Evolutionary conservation across 2,113 vertebrate species (phyloP), one percentile per base, ranked within the genome.

Genomic region (Melospiza georgiana): DNA sequence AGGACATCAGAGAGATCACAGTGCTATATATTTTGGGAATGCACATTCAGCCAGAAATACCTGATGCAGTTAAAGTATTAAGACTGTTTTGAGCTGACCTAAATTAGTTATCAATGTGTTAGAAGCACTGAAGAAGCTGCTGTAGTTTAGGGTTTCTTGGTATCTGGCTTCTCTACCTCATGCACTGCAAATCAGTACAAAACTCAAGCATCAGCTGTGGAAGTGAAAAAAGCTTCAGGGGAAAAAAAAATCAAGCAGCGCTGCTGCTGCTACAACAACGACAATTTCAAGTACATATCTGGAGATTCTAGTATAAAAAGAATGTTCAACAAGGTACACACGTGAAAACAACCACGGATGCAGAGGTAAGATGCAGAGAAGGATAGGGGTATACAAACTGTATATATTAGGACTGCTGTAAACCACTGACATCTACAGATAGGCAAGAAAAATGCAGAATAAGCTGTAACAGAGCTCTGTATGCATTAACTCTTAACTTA

Each of bases 391-490:
- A 84, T 25, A 91, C 51, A 75, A 89, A 43, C n/a, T 93, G 24
- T 39, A 39, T 22, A 12, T 30, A 76, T 75, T 22, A 81, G 54
- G 80, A 96, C 77, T 87, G 90, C 86, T 97, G 95, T 93, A 96
- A 96, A 94, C 89, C 94, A 96, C 95, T 96, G 96, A 97, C 96
- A 96, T 91, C 93, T 94, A 97, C 80, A 84, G 91, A 92, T 94
- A 72, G 85, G 69, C 78, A 91, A 84, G 94, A 94, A 96, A 96
- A 96, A 94, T 92, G 93, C 94, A 96, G 93, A 93, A 81, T 69
- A 84, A 87, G 57, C 49, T 57, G 30, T 58, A 92, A 77, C 41
- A 68, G 57, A 74, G 80, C 21, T 49, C 84, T 12, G 7, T 10
- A 81, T 12, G 66, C 44, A 89, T 7, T 41, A 67, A 84, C 35